Evolutionary conservation across 2,113 vertebrate species (phyloP), one percentile per base, ranked within the genome.

Genomic region (Symphodus melops): DNA sequence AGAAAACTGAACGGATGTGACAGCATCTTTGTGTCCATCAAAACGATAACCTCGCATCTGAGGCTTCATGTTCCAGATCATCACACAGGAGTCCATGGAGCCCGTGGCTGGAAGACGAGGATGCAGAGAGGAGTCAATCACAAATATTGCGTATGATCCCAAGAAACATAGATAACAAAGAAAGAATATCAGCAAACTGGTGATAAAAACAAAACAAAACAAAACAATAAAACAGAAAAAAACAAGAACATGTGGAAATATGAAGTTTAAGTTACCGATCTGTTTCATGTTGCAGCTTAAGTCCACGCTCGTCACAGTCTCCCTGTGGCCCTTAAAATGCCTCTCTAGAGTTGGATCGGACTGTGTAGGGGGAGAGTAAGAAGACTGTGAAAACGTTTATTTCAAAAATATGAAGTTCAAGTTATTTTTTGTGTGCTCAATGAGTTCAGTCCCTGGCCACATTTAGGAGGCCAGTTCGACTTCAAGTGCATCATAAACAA

Each of bases 51-150:
- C 96, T 70, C 97, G 95, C 92, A 95, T 95, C 90, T 98, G 96
- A 63, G 97, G 92, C 73, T 95, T 97, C 96, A 97, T 95, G 75
- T 95, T 97, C 98, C 98, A 99, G 72, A 99, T 94, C 97, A 99
- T 98, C 82, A 99, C 85, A 75, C 94, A 96, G 0, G 96, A 96
- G 88, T 99, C 98, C 96, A 96, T 92, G 0, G 97, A 98, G 57
- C 97, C 96, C n/a, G 96, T 98, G 63, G 93, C 98, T 99, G 89
- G 41, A 9, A 64, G 51, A 76, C 39, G 33, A 44, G 16, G 39
- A n/a, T 56, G 12, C 12, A 70, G 28, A 62, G 21, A 17, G 25
- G 7, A 66, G 21, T 23, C 12, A 42, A 89, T 9, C 21, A 25
- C 52, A 57, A 21, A 79, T 23, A 65, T 6, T 55, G 4, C 33